Base-by-base conservation (phyloP, 2,797 vertebrate genomes). In the Synaphobranchus kaupii region DNA sequence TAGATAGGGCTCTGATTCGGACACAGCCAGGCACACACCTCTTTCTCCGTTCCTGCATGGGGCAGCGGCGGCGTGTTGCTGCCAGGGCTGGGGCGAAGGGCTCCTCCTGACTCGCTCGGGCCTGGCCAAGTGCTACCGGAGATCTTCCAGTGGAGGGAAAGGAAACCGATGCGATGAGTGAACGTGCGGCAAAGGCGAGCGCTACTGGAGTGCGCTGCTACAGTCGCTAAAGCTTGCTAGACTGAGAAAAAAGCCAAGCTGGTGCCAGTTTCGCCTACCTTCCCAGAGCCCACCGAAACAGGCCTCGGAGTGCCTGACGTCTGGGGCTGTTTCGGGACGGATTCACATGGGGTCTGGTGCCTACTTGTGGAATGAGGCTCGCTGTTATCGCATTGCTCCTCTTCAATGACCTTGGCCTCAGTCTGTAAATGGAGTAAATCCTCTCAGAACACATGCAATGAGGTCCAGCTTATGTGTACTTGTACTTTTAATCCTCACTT, bases 351-450 rank as follows among this genome's bases (percentile, higher is more conserved):
- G 85, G 88, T 85, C 34, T 88, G 66, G 47, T 34, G 54, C 68
- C 22, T 47, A 50, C 28, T 90, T 48, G 7, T 80, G 86, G 83
- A 89, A 86, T 73, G 82, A 84, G 84, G 87, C 3, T 78, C 22
- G 85, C 85, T 78, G 63, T 90, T 87, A 60, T 89, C 86, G 0
- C 9, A 85, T 82, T 89, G 88, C 82, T 95, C 93, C 87, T 95
- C 94, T 34, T 95, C 93, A 60, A 94, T 92, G 80, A 90, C 92
- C 90, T 93, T 91, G 82, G 93, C 94, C 90, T 95, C 91, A 83
- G 93, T 91, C 94, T 95, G 89, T 63, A 76, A 58, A 84, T 31
- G 52, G 9, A 39, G 28, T 10, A 58, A 28, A 20, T 31, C 25
- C 6, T 5, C 28, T 15, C 68, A 73, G 68, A 34, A 73, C 68